Conservation (phyloP, 2,888 invertebrate genomes). For the Chrysolina americana region DNA sequence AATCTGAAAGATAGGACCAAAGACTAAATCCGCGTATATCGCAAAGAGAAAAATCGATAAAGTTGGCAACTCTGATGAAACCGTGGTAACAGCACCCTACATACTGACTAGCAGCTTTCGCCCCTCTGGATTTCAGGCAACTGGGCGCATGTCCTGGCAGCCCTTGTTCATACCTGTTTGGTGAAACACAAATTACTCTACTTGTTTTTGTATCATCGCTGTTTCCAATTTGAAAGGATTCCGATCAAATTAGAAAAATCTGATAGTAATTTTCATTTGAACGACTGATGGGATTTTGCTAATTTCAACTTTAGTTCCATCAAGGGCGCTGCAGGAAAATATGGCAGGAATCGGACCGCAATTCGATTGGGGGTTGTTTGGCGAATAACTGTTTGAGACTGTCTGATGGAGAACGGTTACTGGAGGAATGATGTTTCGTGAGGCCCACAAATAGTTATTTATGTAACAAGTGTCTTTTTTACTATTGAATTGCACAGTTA, state of each 20-base stretch:
- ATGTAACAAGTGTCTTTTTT: no score
- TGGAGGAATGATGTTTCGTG: no score
- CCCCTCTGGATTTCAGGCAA: slow-evolving; percentile 61
- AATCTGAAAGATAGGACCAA: not conserved
- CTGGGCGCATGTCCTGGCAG: slow-evolving; percentile 58
- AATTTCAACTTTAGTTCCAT: not conserved
- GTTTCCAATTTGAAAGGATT: slow-evolving; percentile 39
- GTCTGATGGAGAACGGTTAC: no score
- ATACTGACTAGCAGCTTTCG: slow-evolving; percentile 64
- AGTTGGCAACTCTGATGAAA: slow-evolving; percentile 58
- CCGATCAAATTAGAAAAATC: slow-evolving; percentile 43
- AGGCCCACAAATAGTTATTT: no score
- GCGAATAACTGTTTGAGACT: no score
- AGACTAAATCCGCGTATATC: slow-evolving; percentile 27
- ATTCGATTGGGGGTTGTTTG: not conserved
- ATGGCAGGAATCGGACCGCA: not conserved
- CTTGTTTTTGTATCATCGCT: slow-evolving; percentile 46
- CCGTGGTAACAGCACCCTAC: slow-evolving; percentile 63
- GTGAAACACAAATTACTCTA: slow-evolving; percentile 52
- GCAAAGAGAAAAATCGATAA: slow-evolving; percentile 56
- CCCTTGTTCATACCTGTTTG: slow-evolving; percentile 59
- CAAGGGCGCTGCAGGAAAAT: not conserved
- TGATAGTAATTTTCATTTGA: slow-evolving; percentile 18
- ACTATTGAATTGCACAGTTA: no score
- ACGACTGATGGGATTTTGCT: not conserved